Evolutionary conservation across 1,140 invertebrate genomes (phyloP).

Genomic region (Apis mellifera): Amel_HAv3.1 CM009938.2:7026501-7027000

Average conservation of each 20-base stretch:
- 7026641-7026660: not conserved
- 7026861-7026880: conserved; percentile 14
- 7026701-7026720: too few relatives aligned
- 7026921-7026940: conserved; percentile 43
- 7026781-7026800: not conserved
- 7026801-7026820: conserved; percentile 49
- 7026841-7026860: conserved; percentile 7
- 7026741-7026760: not conserved
- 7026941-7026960: conserved; percentile 49
- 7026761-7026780: not conserved
- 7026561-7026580: conserved; percentile 47
- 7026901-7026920: conserved; percentile 24
- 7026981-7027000: conserved; percentile 61
- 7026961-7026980: conserved; percentile 74
- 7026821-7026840: conserved; percentile 31
- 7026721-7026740: too few relatives aligned
- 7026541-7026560: conserved; percentile 47
- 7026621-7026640: not conserved
- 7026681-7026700: not conserved
- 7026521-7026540: conserved; percentile 41
- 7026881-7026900: conserved; percentile 13
- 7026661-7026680: conserved; percentile 3
- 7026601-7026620: not conserved
- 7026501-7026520: conserved; percentile 38
- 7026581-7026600: conserved; percentile 3